phyloP scores from a whole-genome alignment of 2,797 vertebrate genomes.

The Eleutherodactylus coqui region DNA sequence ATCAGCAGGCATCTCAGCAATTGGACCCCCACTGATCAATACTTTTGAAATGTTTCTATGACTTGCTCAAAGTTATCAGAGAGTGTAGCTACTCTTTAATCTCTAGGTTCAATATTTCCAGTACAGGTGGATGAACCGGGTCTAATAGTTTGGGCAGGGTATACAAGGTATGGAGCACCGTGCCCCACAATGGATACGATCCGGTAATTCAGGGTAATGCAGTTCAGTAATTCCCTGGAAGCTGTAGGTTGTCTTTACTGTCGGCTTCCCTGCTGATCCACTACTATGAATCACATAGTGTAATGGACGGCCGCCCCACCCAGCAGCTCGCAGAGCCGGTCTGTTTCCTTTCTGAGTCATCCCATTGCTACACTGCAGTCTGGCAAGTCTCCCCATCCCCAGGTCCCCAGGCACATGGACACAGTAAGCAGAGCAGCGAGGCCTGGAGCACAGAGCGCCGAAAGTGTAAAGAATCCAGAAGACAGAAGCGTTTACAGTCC shows the following conservation, averaged over 20 bases:
- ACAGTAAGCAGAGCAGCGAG: conserved; percentile 11
- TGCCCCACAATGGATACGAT: background rate
- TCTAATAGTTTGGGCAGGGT: background rate
- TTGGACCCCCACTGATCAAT: too few relatives aligned
- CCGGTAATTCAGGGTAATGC: too few relatives aligned
- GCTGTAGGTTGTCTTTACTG: too few relatives aligned
- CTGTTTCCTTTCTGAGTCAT: conserved; percentile 60
- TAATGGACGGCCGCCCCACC: conserved; percentile 44
- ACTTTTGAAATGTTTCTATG: too few relatives aligned
- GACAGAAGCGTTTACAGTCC: background rate
- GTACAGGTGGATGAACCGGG: background rate
- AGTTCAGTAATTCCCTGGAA: too few relatives aligned
- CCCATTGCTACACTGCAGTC: conserved; percentile 34
- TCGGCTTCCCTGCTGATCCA: background rate
- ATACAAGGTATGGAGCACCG: background rate
- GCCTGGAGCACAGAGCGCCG: background rate
- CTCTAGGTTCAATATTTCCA: background rate
- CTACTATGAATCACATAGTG: conserved; percentile 39
- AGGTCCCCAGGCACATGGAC: conserved; percentile 5
- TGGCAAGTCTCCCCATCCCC: conserved; percentile 24
- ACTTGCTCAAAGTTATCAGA: too few relatives aligned
- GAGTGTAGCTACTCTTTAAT: too few relatives aligned
- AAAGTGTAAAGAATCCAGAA: background rate
- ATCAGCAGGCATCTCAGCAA: too few relatives aligned
- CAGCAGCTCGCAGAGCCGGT: conserved; percentile 39